phyloP scores from a whole-genome alignment of 2,888 invertebrate genomes.

The Drosophila pseudotalamancana region DNA sequence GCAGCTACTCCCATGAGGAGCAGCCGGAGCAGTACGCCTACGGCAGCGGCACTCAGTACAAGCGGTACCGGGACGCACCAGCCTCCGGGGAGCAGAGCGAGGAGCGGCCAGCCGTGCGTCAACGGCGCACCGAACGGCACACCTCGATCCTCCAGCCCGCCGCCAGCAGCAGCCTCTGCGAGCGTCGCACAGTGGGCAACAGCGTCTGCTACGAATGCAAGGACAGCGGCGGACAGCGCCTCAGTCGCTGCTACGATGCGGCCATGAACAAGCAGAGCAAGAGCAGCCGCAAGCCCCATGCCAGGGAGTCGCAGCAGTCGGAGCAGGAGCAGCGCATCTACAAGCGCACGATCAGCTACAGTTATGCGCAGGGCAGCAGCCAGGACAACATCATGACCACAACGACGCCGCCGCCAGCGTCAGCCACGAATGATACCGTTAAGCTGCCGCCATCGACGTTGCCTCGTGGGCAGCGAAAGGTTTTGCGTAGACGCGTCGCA shows the following conservation, averaged over 20 bases:
- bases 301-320: slow-evolving; percentile 36
- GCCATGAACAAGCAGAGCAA: slow-evolving; percentile 14
- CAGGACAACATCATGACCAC: neutral
- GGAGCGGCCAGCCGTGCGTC: neutral
- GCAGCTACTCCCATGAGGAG: slow-evolving; percentile 91
- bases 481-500: slow-evolving; percentile 18
- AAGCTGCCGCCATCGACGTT: neutral
- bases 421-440: neutral
- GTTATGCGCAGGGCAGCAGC: slow-evolving; percentile 46
- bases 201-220: slow-evolving; percentile 77
- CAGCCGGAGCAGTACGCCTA: slow-evolving; percentile 89
- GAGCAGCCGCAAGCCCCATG: slow-evolving; percentile 8
- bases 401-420: neutral
- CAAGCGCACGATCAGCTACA: slow-evolving; percentile 79
- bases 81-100: neutral
- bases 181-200: slow-evolving; percentile 46
- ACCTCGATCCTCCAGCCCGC: neutral
- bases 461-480: neutral
- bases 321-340: slow-evolving; percentile 69
- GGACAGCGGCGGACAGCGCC: slow-evolving; percentile 51
- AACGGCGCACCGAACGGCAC: slow-evolving; percentile 24
- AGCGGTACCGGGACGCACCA: slow-evolving; percentile 55
- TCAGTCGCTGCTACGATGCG: slow-evolving; percentile 70
- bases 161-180: slow-evolving; percentile 57
- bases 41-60: slow-evolving; percentile 86